A percentile compares a stretch with the other conserved stretches of the same genome.
These are phyloP conservation scores for Leucosticte australis DNA, from an alignment of 2,113 vertebrate genomes.

Conservation along the genomic window DNA sequence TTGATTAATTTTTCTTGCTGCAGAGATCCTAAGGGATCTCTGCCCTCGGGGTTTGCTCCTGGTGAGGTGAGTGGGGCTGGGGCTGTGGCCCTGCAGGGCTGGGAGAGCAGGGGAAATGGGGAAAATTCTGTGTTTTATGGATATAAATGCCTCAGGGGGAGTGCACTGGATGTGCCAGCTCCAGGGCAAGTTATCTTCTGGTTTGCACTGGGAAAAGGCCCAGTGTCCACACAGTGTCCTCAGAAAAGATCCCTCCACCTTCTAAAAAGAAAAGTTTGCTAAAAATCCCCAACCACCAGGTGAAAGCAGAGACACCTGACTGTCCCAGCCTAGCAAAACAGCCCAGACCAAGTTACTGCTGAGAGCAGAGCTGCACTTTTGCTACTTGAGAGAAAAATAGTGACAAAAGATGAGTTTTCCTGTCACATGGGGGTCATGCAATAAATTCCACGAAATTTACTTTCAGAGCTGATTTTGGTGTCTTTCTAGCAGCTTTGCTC, in stretches of 20 bases:
- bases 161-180: neutral
- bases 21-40: neutral
- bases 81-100: neutral
- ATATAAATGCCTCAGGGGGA: neutral
- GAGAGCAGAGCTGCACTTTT: neutral
- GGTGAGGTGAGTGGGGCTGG: neutral
- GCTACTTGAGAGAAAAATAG: neutral
- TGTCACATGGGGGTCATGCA: neutral
- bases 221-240: neutral
- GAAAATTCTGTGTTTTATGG: accelerated
- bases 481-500: neutral
- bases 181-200: neutral
- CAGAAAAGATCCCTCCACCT: neutral
- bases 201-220: neutral
- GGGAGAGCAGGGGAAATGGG: neutral
- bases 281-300: neutral
- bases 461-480: neutral
- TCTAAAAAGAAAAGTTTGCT: neutral
- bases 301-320: neutral
- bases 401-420: neutral
- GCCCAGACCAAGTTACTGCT: neutral
- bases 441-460: neutral
- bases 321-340: neutral
- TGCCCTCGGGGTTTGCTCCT: neutral
- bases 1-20: neutral